Percentiles rank a stretch among this genome's conserved stretches.
Evolutionary conservation across 2,113 vertebrate species (phyloP).

Genomic region (Ochotona princeps): DNA sequence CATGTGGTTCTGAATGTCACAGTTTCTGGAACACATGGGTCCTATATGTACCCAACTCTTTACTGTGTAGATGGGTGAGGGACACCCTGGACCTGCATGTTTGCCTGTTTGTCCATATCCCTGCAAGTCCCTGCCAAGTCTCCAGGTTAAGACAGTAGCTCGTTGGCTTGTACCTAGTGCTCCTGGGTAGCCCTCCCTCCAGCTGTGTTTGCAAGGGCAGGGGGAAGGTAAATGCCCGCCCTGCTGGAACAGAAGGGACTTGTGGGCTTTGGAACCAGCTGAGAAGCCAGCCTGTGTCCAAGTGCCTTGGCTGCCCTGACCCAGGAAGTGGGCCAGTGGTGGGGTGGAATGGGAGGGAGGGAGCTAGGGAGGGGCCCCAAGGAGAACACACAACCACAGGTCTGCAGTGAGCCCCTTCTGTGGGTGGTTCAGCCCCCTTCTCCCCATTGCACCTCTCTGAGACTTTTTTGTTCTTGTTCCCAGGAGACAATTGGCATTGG

Average conservation of each 20-base stretch:
- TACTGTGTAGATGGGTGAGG: no score
- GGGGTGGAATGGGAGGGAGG: neutral
- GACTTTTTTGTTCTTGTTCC: constrained; percentile 57
- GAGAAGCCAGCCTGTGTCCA: constrained; percentile 44
- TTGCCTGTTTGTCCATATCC: neutral
- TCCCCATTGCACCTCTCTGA: neutral
- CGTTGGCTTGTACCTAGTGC: neutral
- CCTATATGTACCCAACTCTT: neutral
- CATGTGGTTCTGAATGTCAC: neutral
- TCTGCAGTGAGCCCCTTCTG: neutral
- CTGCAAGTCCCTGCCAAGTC: neutral
- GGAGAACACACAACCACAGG: constrained; percentile 58
- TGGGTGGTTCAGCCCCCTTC: constrained; percentile 30
- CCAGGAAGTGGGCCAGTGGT: neutral
- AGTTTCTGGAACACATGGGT: neutral
- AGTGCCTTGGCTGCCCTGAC: constrained; percentile 38
- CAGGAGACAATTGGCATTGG: constrained; percentile 57
- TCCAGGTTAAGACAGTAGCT: neutral
- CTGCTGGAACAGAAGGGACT: neutral
- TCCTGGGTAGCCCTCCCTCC: neutral
- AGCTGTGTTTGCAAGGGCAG: neutral
- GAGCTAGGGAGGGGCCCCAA: neutral
- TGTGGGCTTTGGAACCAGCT: constrained; percentile 21
- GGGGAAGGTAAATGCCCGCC: neutral
- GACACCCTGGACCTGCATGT: neutral